Base-by-base conservation (phyloP, 2,888 invertebrate genomes). In the Antheraea assamensis region DNA sequence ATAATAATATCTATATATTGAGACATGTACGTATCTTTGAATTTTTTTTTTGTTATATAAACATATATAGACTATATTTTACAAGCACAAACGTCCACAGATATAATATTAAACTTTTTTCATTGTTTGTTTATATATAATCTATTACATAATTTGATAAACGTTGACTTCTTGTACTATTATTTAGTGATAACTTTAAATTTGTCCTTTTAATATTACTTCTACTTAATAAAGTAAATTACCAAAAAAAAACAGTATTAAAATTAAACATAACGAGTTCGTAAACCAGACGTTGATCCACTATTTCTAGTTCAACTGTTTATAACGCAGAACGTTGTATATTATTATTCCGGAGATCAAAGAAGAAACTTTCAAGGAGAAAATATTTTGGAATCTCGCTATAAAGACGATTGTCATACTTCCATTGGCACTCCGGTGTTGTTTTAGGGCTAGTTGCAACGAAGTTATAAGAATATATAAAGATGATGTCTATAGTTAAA, bases 361-460 rank as follows among this genome's bases (percentile, higher is more conserved):
- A 58, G 76, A 81, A 73, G 83, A 81, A 79, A 74, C 82, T 21
- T 1, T 74, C 3, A 81, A 68, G 74, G 90, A 90, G 78, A 87
- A 81, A 77, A 10, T 87, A 35, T 76, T 89, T 66, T 76, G 79
- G 55, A 72, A 81, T 13, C n/a, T 88, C 31, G 81, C 85, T 52
- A 55, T 88, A 71, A 3, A 88, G 7, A 5, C 78, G 49, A 78
- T 90, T 70, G 64, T 88, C 24, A 47, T 87, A 52, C 88, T 80
- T 77, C 90, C 90, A n/a, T 1, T 88, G 1, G n/a, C 78, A 3
- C 75, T 88, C 13, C 0, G 87, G 2, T 74, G 82, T 72, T 85
- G 88, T 73, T 84, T 89, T 74, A 83, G 80, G 82, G 89, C 88
- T 75, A 85, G 85, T 79, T 73, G 71, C 49, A 64, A 31, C 35